phyloP scores from a whole-genome alignment of 2,113 vertebrate genomes.

The Forbesichthys papilliferus region DNA sequence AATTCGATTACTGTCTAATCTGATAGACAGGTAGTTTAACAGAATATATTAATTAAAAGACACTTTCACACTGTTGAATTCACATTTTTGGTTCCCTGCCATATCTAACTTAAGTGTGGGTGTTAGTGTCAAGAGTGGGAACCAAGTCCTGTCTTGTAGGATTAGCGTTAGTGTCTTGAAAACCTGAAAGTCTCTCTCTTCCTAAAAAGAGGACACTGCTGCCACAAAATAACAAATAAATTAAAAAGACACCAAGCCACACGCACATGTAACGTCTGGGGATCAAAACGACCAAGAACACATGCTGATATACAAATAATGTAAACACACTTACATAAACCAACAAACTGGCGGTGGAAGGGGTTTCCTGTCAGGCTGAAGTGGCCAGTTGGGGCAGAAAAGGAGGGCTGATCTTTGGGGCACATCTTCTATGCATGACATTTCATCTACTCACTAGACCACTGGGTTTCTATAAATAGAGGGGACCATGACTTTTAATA shows the following conservation, averaged over 20 bases:
- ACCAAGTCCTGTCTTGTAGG: conserved; percentile 14
- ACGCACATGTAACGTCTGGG: background rate
- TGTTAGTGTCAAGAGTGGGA: conserved; percentile 34
- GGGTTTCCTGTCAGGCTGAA: conserved; percentile 48
- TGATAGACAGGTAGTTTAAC: background rate
- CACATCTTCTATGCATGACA: conserved; percentile 45
- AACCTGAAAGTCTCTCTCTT: conserved; percentile 5
- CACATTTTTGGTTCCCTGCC: conserved; percentile 28
- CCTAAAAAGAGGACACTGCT: background rate
- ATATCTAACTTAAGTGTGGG: conserved; percentile 21
- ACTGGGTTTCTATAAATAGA: conserved; percentile 46
- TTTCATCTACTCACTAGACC: conserved; percentile 38
- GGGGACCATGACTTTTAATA: conserved; percentile 17
- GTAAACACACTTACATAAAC: background rate
- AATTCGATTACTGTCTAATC: background rate
- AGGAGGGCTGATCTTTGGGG: conserved; percentile 47
- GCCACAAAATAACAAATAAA: conserved; percentile 25
- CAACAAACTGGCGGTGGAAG: conserved; percentile 20
- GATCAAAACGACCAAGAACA: background rate
- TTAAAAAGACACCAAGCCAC: background rate
- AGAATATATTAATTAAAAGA: conserved; percentile 5
- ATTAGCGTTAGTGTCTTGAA: background rate
- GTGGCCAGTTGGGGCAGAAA: conserved; percentile 42
- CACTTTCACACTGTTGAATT: conserved; percentile 32
- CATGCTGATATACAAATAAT: background rate